Evolutionary conservation across 2,797 vertebrate genomes (phyloP), one percentile per base, ranked within the genome.

Genomic region (Argentina silus): DNA sequence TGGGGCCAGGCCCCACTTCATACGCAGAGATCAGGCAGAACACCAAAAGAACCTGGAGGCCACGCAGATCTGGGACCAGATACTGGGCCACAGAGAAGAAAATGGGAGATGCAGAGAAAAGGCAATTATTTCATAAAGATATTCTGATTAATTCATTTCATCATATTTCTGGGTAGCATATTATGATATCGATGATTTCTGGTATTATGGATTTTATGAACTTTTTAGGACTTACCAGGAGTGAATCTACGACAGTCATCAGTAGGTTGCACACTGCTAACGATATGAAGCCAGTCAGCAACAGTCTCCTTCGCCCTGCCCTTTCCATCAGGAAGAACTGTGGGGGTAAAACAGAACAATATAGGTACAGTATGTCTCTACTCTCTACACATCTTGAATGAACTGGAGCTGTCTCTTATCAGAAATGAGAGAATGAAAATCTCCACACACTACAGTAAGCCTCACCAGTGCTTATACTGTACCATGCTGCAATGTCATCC

Each of bases 281-380:
- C 59, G 82, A 90, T 62, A 93, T 73, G 80, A 92, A 92, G 19
- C 82, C 82, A 67, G 87, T 91, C 70, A 92, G 84, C 36, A 94
- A 81, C 67, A 93, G 17, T 72, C 78, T 89, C 60, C 84, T 87
- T 73, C 86, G 85, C 0, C 86, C 85, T 0, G 87, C 89, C 66
- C 81, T 84, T 62, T 95, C 92, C 69, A 90, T 91, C 64, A 94
- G 79, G 77, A 93, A 86, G 82, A 92, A 89, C 90, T 94, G 74
- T 66, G 65, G 57, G 15, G 42, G 47, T 23, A 14, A 42, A 55
- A 68, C 23, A 51, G 12, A 64, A 60, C 42, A 77, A 72, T 68
- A 75, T 60, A 73, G 19, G 14, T 15, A 14, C 6, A n/a, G 51
- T 53, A n/a, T 15, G 51, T n/a, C 50, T 53, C 50, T 7, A 53